phyloP scores from a whole-genome alignment of 2,797 vertebrate genomes.

The Sebastolobus altivelis region DNA sequence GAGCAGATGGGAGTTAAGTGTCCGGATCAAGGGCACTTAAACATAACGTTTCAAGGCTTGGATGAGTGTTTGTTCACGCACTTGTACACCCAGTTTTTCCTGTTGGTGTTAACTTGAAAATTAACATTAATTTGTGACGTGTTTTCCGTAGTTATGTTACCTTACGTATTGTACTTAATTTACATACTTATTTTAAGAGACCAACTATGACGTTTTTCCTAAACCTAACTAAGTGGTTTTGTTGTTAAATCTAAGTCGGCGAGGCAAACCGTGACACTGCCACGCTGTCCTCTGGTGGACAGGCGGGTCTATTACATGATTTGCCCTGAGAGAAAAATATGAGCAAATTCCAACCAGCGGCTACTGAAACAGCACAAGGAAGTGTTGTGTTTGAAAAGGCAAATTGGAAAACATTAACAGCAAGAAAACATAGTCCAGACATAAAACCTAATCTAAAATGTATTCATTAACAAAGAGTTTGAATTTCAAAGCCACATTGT shows the following conservation, averaged over 20 bases:
- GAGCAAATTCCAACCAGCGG: background rate
- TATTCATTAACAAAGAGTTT: slow-evolving; percentile 1
- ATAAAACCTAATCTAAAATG: background rate
- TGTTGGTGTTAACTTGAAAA: background rate
- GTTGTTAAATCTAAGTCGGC: too few species aligned
- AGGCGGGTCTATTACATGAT: background rate
- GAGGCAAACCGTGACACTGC: too few species aligned
- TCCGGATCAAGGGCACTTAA: background rate
- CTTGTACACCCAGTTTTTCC: too few species aligned
- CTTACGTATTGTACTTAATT: too few species aligned
- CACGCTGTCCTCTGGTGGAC: too few species aligned
- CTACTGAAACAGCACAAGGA: background rate
- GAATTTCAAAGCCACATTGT: slow-evolving; percentile 12
- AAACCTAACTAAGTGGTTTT: too few species aligned
- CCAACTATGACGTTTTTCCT: too few species aligned
- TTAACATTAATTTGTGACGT: too few species aligned
- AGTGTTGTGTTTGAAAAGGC: background rate
- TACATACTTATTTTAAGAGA: too few species aligned
- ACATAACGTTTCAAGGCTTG: background rate
- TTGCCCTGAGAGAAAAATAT: background rate
- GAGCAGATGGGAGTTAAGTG: slow-evolving; percentile 8
- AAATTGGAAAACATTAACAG: background rate
- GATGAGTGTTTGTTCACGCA: background rate
- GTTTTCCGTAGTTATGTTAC: too few species aligned
- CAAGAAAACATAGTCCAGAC: background rate